Evolutionary conservation across 2,113 vertebrate genomes (phyloP), one percentile per base, ranked within the genome.

Genomic region (Pica pica): DNA sequence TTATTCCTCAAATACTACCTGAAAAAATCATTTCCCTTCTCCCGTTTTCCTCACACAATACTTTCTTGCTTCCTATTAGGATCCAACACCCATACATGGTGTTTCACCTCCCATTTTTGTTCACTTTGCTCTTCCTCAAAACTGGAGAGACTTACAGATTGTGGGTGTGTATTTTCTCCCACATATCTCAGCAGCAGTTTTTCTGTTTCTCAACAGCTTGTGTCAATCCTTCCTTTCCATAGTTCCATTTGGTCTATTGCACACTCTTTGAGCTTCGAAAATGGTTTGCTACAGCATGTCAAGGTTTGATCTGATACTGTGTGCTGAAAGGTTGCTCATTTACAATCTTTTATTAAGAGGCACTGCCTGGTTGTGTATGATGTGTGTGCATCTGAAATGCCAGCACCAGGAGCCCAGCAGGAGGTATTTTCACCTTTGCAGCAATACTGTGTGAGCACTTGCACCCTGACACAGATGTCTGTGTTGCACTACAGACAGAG

Each of bases 51-150:
- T 27, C 7, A 7, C 22, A 56, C 24, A 11, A 31, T 22, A 35
- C 24, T 18, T 61, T n/a, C 41, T 53, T 83, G 33, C 27, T 84
- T 87, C 65, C 33, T 60, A 30, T 41, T 37, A 49, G 7, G 24
- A 71, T 28, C 20, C 39, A 77, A 61, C 22, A 69, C 4, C 14
- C 0, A 1, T 7, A 50, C 4, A 6, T 4, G 33, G 28, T 14
- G 14, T 56, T 87, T 63, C 52, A 84, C 20, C 46, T 81, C n/a
- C 14, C n/a, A 35, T 47, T 70, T 63, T 76, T 28, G 30, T 33
- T 87, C 21, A 53, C 31, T 82, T 50, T 26, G 12, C 53, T 64
- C 35, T 75, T 46, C 39, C 41, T 46, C 71, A 37, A 78, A 84
- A 57, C 14, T 50, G 23, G 19, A 81, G n/a, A 77, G 15, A 37